phyloP scores from a whole-genome alignment of 2,797 vertebrate species.

The Malacoraja senta region DNA sequence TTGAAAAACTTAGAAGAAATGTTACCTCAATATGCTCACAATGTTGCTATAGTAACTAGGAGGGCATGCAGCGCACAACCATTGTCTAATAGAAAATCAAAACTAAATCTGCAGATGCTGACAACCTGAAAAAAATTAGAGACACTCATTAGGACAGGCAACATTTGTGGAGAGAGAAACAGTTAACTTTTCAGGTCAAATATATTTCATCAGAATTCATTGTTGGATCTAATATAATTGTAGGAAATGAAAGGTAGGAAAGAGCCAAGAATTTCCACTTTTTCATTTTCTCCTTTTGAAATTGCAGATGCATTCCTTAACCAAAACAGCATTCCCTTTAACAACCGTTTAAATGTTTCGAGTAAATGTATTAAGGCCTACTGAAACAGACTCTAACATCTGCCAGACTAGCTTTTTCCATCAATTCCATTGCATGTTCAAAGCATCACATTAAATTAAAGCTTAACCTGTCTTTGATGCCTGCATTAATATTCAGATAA shows the following conservation, averaged over 20 bases:
- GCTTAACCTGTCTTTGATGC: constrained; percentile 16
- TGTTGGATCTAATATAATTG: background rate
- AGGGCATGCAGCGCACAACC: too few species aligned
- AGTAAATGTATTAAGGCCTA: background rate
- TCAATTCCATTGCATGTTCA: background rate
- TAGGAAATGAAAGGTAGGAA: too few species aligned
- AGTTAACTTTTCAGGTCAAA: background rate
- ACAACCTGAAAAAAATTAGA: too few species aligned
- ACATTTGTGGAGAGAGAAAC: too few species aligned
- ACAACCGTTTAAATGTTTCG: background rate
- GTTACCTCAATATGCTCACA: too few species aligned
- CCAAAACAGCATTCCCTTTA: background rate
- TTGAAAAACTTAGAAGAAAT: too few species aligned
- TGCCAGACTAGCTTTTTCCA: background rate
- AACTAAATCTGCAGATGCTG: too few species aligned
- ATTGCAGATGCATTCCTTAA: background rate
- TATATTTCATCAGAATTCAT: background rate
- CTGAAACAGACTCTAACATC: background rate
- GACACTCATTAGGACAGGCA: too few species aligned
- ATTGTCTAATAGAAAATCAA: too few species aligned
- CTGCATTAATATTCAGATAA: background rate
- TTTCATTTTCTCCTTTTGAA: background rate
- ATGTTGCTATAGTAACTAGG: too few species aligned
- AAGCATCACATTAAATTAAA: constrained; percentile 8
- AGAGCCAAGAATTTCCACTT: background rate